phyloP scores from a whole-genome alignment of 2,888 invertebrate species.

The Synanthedon formicaeformis region DNA sequence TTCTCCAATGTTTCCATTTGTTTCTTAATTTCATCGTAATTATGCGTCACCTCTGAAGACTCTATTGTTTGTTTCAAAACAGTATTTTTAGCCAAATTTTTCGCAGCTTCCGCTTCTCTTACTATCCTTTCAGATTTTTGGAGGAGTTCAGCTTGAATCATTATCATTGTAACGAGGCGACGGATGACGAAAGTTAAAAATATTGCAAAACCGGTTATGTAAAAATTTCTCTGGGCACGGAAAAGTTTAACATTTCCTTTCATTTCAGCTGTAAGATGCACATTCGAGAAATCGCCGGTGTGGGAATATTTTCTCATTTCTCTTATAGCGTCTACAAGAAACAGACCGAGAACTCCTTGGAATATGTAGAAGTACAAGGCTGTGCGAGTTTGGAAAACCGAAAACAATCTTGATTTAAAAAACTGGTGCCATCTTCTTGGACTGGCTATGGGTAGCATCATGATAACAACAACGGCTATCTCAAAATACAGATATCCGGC shows the following conservation, averaged over 20 bases:
- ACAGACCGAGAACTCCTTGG: conserved; percentile 70
- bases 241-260: conserved; percentile 79
- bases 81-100: conserved; percentile 42
- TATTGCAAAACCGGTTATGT: conserved; percentile 82
- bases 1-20: conserved; percentile 24
- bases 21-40: conserved; percentile 21
- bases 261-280: conserved; percentile 72
- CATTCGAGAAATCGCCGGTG: conserved; percentile 39
- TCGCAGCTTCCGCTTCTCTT: conserved; percentile 77
- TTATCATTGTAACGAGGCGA: conserved; percentile 73
- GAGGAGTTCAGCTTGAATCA: conserved; percentile 72
- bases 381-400: conserved; percentile 72
- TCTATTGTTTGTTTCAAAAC: conserved; percentile 27
- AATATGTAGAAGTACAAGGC: conserved; percentile 76
- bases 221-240: conserved; percentile 83
- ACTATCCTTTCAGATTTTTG: conserved; percentile 75
- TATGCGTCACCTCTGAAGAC: conserved; percentile 15
- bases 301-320: conserved; percentile 79
- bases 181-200: conserved; percentile 78
- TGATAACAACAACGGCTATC: conserved; percentile 72
- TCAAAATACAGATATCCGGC: conserved; percentile 80
- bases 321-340: conserved; percentile 78
- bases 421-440: conserved; percentile 81
- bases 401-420: conserved; percentile 78
- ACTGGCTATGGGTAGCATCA: conserved; percentile 78